phyloP scores from a whole-genome alignment of 1,140 invertebrate species.

The Globodera rostochiensis region DNA sequence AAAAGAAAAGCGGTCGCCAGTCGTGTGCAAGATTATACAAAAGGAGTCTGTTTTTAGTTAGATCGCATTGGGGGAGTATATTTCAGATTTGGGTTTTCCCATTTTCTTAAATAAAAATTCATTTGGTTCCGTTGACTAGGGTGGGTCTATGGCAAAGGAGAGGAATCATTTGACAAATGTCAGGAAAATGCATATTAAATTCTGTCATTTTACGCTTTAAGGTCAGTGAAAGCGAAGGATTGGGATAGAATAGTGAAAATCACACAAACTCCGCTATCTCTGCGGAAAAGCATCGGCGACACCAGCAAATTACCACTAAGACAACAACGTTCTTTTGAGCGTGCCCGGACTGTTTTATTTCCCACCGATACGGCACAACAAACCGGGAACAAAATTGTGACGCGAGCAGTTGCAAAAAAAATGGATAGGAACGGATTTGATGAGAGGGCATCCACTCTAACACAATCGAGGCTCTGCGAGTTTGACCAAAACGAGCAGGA shows the following conservation, averaged over 20 bases:
- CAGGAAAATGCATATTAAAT: too few species aligned
- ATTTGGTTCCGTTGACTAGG: too few species aligned
- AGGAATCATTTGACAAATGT: too few species aligned
- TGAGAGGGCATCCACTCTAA: not conserved
- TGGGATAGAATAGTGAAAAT: slow-evolving; percentile 33
- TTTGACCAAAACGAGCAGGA: not conserved
- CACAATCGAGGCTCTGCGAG: not conserved
- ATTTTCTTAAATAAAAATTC: too few species aligned
- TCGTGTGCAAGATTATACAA: slow-evolving; percentile 14
- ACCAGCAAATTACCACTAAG: slow-evolving; percentile 17
- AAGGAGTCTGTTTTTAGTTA: not conserved
- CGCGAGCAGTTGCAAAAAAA: not conserved
- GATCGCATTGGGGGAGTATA: not conserved
- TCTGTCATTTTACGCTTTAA: slow-evolving; percentile 7
- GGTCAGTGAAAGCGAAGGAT: slow-evolving; percentile 34
- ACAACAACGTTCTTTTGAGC: not conserved
- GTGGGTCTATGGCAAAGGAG: not conserved
- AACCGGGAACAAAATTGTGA: not conserved
- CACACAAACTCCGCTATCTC: slow-evolving; percentile 35
- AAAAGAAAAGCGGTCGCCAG: not conserved
- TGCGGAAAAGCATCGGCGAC: slow-evolving; percentile 21
- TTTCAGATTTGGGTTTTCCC: not conserved
- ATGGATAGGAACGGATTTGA: not conserved
- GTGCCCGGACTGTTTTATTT: slow-evolving; percentile 8
- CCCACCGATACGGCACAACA: not conserved